A percentile compares a stretch with the other conserved stretches of the same genome.
These are phyloP conservation scores for Caenorhabditis sp. DNA, from an alignment of 2,888 invertebrate genomes.

Conservation along the genomic window DNA sequence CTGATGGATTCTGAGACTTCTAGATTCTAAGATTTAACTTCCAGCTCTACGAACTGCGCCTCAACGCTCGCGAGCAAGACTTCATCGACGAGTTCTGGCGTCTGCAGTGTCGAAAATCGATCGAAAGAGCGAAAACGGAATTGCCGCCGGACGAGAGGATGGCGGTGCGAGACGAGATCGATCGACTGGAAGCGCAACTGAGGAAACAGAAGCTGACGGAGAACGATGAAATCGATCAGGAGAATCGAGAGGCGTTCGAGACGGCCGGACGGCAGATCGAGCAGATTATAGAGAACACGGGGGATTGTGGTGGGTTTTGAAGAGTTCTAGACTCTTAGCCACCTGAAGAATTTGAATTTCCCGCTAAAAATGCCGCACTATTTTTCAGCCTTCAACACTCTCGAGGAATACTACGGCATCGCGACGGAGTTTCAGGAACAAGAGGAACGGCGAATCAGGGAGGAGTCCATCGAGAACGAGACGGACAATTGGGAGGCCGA, in stretches of 20 bases:
- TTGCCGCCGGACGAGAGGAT: not conserved
- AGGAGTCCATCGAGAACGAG: constrained; percentile 24
- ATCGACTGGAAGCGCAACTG: constrained; percentile 1
- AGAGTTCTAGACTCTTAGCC: not conserved
- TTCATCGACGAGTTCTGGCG: constrained; percentile 34
- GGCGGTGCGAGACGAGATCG: constrained; percentile 3
- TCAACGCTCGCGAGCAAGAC: constrained; percentile 15
- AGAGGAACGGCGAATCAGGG: constrained; percentile 16
- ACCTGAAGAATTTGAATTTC: not conserved
- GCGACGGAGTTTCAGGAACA: constrained; percentile 19
- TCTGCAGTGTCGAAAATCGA: not conserved
- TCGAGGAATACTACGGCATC: constrained; percentile 37
- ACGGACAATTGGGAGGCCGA: constrained; percentile 21
- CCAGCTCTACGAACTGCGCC: constrained; percentile 23
- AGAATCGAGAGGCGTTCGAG: constrained; percentile 37
- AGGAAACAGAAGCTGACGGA: not conserved
- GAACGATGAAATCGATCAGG: constrained; percentile 5
- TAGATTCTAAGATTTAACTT: no score
- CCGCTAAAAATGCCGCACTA: not conserved
- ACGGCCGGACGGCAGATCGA: constrained; percentile 42
- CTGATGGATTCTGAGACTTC: no score
- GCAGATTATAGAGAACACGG: constrained; percentile 13
- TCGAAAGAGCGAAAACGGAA: not conserved
- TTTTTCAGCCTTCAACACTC: constrained; percentile 32
- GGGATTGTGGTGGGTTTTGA: constrained; percentile 29